These are phyloP conservation scores for Syngnathus typhle DNA, from an alignment of 2,113 vertebrate species.

Conservation along the genomic window DNA sequence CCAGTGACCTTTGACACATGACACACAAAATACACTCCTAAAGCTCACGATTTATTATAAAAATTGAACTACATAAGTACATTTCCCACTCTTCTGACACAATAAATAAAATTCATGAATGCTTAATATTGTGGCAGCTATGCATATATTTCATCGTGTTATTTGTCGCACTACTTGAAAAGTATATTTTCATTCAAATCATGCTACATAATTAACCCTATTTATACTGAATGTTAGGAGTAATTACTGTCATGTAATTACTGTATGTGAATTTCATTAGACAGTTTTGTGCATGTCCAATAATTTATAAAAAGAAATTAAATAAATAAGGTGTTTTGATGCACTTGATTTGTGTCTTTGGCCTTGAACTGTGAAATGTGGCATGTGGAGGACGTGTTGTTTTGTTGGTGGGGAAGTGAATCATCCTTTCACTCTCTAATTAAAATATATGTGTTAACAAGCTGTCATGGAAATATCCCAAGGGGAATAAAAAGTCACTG, in stretches of 20 bases:
- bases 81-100: not conserved
- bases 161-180: not conserved
- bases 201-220: not conserved
- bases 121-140: conserved; percentile 50
- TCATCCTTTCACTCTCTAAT: not conserved
- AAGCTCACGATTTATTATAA: not conserved
- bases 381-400: conserved; percentile 8
- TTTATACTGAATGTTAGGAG: conserved; percentile 6
- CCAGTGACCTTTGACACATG: too few species aligned
- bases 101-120: conserved; percentile 1
- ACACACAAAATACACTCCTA: not conserved
- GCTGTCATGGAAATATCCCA: conserved; percentile 12
- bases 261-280: not conserved
- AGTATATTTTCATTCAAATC: not conserved
- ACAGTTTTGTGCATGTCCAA: not conserved
- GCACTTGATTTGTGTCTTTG: conserved; percentile 16
- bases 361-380: conserved; percentile 56
- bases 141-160: conserved; percentile 10
- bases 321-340: conserved; percentile 6
- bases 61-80: not conserved
- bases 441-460: not conserved
- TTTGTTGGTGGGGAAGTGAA: conserved; percentile 9
- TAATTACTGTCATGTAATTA: not conserved
- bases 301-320: not conserved
- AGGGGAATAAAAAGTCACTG: conserved; percentile 43